These are phyloP conservation scores for Columba guinea DNA, from an alignment of 2,797 vertebrate species.

Conservation along the genomic window DNA sequence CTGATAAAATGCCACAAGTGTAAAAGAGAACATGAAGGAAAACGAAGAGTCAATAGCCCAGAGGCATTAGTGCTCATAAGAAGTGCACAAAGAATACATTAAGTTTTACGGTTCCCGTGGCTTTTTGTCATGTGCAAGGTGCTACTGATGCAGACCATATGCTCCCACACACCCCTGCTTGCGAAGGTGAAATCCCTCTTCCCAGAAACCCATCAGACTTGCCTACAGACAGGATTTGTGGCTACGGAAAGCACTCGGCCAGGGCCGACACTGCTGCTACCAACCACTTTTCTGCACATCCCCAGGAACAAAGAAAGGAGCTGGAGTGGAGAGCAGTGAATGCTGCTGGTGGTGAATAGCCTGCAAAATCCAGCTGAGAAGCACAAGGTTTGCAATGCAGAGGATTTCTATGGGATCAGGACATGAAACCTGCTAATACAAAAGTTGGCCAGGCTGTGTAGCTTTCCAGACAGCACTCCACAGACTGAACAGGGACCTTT, in stretches of 20 bases:
- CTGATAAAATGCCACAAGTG: neutral
- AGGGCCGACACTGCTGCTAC: neutral
- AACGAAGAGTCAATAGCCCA: neutral
- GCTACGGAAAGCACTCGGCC: neutral
- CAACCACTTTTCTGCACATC: neutral
- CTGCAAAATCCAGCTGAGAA: neutral
- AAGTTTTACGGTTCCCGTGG: neutral
- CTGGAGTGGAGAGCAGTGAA: neutral
- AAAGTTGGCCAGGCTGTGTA: neutral
- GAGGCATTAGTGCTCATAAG: neutral
- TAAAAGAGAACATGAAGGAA: neutral
- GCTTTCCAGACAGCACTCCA: neutral
- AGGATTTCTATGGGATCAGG: neutral
- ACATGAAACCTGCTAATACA: neutral
- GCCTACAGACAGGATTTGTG: neutral
- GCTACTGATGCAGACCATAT: neutral
- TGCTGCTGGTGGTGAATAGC: fast-evolving
- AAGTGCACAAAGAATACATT: neutral
- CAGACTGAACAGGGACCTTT: neutral
- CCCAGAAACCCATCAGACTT: neutral
- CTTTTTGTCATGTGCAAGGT: neutral
- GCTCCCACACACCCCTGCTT: neutral
- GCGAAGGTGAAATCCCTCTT: neutral
- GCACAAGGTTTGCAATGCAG: neutral
- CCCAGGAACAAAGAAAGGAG: neutral